Conservation (phyloP, 2,888 invertebrate genomes). For the Cephus sareptanus region DNA sequence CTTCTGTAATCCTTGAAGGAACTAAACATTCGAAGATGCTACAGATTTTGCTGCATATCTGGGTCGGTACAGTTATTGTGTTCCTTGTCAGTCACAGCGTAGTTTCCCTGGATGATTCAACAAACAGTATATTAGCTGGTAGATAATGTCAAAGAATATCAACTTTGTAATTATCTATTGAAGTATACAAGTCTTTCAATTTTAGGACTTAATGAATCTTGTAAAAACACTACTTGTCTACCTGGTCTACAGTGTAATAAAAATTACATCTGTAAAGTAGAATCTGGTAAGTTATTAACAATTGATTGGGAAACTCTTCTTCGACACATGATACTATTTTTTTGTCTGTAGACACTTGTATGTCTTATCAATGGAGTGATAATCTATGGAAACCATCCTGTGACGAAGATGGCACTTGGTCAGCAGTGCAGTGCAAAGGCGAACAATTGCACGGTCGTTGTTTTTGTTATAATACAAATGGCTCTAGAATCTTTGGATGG, state of each 20-base stretch:
- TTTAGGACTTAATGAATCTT: conserved; percentile 11
- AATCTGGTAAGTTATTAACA: background rate
- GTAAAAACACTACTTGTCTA: conserved; percentile 10
- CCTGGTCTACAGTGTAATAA: conserved; percentile 8
- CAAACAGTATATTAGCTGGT: background rate
- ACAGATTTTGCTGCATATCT: background rate
- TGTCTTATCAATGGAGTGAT: conserved; percentile 12
- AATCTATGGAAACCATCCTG: conserved; percentile 24
- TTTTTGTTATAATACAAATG: conserved; percentile 73
- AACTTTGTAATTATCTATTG: background rate
- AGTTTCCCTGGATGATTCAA: background rate
- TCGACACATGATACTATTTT: background rate
- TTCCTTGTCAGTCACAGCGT: background rate
- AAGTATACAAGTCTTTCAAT: background rate
- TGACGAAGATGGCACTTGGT: conserved; percentile 25
- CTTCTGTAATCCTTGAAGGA: background rate
- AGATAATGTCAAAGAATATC: background rate
- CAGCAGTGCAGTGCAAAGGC: conserved; percentile 30
- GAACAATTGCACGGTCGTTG: conserved; percentile 60
- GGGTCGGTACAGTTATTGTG: background rate
- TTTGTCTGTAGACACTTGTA: conserved; percentile 6
- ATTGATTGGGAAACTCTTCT: background rate
- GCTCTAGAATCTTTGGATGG: conserved; percentile 75
- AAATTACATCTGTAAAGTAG: conserved; percentile 7
- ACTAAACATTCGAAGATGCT: background rate